Evolutionary conservation across 1,140 invertebrate genomes (phyloP).

Genomic region (Plectus sambesii): DNA sequence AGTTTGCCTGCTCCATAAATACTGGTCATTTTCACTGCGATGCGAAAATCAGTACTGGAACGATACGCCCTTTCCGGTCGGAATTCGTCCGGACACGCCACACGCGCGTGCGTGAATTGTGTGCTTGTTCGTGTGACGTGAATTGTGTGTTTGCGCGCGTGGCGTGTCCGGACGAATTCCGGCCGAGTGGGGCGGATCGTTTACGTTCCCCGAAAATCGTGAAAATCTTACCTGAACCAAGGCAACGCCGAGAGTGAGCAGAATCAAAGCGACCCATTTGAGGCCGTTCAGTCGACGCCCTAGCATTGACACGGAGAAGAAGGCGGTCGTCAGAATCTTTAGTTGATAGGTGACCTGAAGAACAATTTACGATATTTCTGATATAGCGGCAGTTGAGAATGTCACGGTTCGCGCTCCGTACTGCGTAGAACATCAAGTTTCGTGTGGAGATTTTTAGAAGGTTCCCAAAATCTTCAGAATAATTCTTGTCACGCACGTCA

Average conservation of each 20-base stretch:
- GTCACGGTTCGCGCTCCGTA: too few relatives aligned
- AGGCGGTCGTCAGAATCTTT: constrained; percentile 53
- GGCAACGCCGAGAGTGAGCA: constrained; percentile 50
- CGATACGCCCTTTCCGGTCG: too few relatives aligned
- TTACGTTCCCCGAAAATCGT: background rate
- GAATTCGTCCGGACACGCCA: too few relatives aligned
- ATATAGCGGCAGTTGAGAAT: background rate
- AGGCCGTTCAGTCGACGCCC: constrained; percentile 41
- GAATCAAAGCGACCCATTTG: constrained; percentile 51
- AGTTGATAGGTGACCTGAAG: constrained; percentile 51
- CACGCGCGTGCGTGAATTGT: too few relatives aligned
- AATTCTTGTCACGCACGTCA: too few relatives aligned
- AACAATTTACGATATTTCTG: too few relatives aligned
- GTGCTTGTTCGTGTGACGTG: background rate
- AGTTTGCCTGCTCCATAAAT: too few relatives aligned
- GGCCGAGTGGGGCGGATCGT: background rate
- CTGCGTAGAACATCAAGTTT: constrained; percentile 6
- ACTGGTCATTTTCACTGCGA: too few relatives aligned
- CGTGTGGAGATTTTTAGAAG: too few relatives aligned
- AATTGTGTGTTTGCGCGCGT: background rate
- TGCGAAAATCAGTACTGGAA: too few relatives aligned
- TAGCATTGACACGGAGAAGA: constrained; percentile 51
- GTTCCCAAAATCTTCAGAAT: too few relatives aligned
- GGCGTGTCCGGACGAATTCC: too few relatives aligned
- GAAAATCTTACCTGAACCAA: constrained; percentile 48